A percentile compares a stretch with the other conserved stretches of the same genome.
These are phyloP conservation scores for Zhuqinia jingwanae DNA, from an alignment of 2,888 invertebrate genomes.

Conservation along the genomic window DNA sequence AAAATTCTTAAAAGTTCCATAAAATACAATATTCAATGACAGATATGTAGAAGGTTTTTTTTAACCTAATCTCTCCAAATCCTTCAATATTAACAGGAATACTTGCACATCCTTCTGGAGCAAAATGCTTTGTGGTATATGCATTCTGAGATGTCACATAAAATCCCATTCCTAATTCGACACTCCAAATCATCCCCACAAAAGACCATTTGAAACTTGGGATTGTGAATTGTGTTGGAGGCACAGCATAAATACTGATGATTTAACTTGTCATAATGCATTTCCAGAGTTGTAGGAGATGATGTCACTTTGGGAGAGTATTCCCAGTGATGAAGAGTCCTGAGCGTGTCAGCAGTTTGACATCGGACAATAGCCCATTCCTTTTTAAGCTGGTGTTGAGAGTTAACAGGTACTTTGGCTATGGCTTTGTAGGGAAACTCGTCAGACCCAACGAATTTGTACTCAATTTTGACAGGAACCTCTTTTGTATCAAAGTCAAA, in stretches of 20 bases:
- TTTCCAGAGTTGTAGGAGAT: constrained; percentile 52
- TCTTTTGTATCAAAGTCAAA: constrained; percentile 68
- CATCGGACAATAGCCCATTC: constrained; percentile 68
- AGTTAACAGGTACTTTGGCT: constrained; percentile 51
- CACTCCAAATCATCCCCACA: constrained; percentile 72
- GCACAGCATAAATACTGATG: constrained; percentile 71
- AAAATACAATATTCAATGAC: not conserved
- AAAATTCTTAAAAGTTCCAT: not conserved
- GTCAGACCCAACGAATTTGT: constrained; percentile 54
- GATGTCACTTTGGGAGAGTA: constrained; percentile 52
- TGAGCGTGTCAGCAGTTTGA: constrained; percentile 62
- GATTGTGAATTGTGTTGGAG: constrained; percentile 61
- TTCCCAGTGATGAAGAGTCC: constrained; percentile 70
- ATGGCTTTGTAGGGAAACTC: constrained; percentile 70
- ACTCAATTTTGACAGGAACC: constrained; percentile 59
- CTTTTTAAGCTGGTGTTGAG: constrained; percentile 63
- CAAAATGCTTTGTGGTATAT: constrained; percentile 72
- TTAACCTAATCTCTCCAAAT: constrained; percentile 60
- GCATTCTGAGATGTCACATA: constrained; percentile 65
- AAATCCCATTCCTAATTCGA: constrained; percentile 42
- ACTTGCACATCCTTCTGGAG: constrained; percentile 71
- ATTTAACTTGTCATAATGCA: constrained; percentile 67
- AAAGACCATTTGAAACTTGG: constrained; percentile 71
- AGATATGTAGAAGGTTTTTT: not conserved
- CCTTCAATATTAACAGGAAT: constrained; percentile 73